Percentiles rank a stretch among this genome's conserved stretches.
Conservation (phyloP, 2,797 vertebrate species). For the Tangara arthus region DNA sequence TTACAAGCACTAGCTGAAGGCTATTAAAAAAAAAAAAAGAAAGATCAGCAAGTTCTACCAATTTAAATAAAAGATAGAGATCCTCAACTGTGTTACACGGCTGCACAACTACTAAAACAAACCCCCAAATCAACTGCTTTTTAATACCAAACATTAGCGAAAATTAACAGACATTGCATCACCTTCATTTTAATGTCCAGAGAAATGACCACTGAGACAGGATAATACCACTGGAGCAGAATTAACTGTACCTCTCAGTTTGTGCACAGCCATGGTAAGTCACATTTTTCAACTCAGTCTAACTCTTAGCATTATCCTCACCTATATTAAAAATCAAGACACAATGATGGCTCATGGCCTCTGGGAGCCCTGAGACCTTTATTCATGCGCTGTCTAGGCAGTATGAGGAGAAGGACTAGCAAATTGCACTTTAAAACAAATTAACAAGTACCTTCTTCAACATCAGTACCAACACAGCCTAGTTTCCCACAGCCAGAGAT, state of each 20-base stretch:
- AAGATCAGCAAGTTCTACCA: background rate
- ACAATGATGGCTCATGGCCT: accelerated
- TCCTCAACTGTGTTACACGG: background rate
- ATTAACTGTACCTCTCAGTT: background rate
- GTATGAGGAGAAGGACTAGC: background rate
- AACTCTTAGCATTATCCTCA: background rate
- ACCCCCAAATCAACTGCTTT: background rate
- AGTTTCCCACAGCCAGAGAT: background rate
- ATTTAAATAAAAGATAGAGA: background rate
- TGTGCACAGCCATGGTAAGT: accelerated
- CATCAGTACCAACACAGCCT: background rate
- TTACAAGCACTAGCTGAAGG: background rate
- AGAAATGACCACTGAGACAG: background rate
- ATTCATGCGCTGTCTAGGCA: background rate
- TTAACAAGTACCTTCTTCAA: background rate
- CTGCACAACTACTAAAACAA: background rate
- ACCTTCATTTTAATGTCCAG: background rate
- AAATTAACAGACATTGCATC: background rate
- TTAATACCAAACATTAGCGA: background rate
- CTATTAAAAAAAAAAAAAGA: background rate
- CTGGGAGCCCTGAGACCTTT: background rate
- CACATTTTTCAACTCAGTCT: background rate
- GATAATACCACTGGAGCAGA: background rate
- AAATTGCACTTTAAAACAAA: background rate
- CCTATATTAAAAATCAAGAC: background rate